These are phyloP conservation scores for Acrocera orbiculus DNA, from an alignment of 2,888 invertebrate genomes.

Conservation along the genomic window DNA sequence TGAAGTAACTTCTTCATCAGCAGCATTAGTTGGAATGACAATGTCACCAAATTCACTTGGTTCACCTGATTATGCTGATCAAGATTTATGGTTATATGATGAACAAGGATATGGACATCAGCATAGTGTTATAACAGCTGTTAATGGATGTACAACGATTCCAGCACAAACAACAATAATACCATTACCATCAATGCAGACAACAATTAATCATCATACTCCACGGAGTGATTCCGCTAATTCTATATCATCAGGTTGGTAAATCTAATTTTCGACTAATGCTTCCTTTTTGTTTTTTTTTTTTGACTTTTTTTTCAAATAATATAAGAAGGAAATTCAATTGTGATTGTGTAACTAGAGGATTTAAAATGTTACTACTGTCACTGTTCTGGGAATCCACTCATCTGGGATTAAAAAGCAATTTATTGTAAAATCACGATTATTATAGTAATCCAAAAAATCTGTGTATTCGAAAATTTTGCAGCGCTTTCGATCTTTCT, in stretches of 20 bases:
- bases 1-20: conserved; percentile 48
- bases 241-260: conserved; percentile 32
- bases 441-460: no score
- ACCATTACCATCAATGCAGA: conserved; percentile 32
- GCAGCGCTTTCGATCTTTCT: no score
- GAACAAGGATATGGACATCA: conserved; percentile 25
- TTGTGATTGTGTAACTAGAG: no score
- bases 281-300: background rate
- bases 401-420: no score
- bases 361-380: no score
- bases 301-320: no score
- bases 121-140: conserved; percentile 29
- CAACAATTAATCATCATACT: conserved; percentile 15
- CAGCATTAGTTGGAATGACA: conserved; percentile 49
- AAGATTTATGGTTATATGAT: conserved; percentile 62
- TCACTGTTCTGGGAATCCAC: no score
- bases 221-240: conserved; percentile 31
- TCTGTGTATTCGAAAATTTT: no score
- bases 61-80: conserved; percentile 59
- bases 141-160: conserved; percentile 33
- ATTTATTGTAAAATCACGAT: no score
- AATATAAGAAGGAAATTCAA: no score
- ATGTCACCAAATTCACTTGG: conserved; percentile 57
- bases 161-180: conserved; percentile 35
- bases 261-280: background rate